A percentile compares a stretch with the other conserved stretches of the same genome.
Evolutionary conservation across 37 sponge, comb jelly and placozoan species (phyloP).

Genomic region (Eunapius fragilis): DNA sequence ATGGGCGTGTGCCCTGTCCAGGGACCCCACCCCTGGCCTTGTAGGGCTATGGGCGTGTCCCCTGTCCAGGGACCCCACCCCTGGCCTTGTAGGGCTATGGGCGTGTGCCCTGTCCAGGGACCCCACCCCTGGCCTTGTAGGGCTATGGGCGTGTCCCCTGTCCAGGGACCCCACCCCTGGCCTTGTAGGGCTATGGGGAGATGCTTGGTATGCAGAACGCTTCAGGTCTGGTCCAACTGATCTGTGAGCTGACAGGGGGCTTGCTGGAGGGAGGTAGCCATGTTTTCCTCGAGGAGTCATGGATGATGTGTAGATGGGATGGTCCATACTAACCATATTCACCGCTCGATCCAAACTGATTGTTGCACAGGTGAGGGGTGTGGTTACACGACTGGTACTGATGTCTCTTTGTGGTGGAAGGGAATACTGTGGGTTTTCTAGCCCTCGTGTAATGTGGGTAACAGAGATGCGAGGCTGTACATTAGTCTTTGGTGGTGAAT

Average conservation of each 20-base stretch:
- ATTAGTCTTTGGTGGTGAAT: not conserved
- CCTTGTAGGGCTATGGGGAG: not conserved
- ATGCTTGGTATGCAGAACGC: not conserved
- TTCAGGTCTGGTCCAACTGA: not conserved
- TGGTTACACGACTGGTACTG: not conserved
- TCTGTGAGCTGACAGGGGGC: not conserved
- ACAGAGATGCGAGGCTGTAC: not conserved
- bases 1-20: not conserved
- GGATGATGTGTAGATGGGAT: not conserved
- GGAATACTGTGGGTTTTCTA: not conserved
- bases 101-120: not conserved
- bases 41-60: not conserved
- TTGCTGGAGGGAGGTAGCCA: not conserved
- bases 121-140: not conserved
- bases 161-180: not conserved
- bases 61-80: not conserved
- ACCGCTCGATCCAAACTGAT: slow-evolving; percentile 22
- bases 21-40: not conserved
- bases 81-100: not conserved
- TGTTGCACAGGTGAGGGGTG: not conserved
- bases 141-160: not conserved
- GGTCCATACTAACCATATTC: slow-evolving; percentile 17
- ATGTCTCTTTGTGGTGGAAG: not conserved
- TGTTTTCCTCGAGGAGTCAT: not conserved
- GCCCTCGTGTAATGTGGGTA: not conserved